Evolutionary conservation across 2,797 vertebrate genomes (phyloP).

Genomic region (Hozukius guyotensis): DNA sequence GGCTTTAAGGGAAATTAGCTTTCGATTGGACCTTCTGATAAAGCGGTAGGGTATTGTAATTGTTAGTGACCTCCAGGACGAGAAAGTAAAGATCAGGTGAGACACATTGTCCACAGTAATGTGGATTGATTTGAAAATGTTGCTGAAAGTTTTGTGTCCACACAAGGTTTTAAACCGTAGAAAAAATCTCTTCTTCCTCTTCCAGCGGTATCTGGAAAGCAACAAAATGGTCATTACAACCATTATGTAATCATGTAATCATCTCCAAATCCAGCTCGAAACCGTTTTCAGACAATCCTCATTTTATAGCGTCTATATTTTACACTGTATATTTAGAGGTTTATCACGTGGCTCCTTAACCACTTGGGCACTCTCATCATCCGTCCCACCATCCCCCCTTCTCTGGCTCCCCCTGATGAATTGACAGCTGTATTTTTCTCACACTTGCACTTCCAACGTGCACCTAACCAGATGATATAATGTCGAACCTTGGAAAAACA

Average conservation of each 20-base stretch:
- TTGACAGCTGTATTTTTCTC: slow-evolving; percentile 36
- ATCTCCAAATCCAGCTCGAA: not conserved
- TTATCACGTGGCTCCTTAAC: not conserved
- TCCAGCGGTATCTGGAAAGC: not conserved
- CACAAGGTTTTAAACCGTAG: not conserved
- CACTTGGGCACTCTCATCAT: not conserved
- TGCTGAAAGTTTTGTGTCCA: slow-evolving; percentile 26
- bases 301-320: not conserved
- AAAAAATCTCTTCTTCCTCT: not conserved
- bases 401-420: not conserved
- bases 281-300: not conserved
- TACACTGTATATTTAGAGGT: not conserved
- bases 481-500: slow-evolving; percentile 49
- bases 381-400: not conserved
- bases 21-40: slow-evolving; percentile 72
- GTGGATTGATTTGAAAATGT: slow-evolving; percentile 44
- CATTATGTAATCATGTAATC: too few relatives aligned
- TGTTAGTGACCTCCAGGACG: slow-evolving; percentile 63
- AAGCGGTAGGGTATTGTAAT: slow-evolving; percentile 66
- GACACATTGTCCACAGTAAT: slow-evolving; percentile 45
- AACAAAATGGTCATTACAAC: not conserved
- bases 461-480: slow-evolving; percentile 45
- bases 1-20: slow-evolving; percentile 76
- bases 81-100: slow-evolving; percentile 57
- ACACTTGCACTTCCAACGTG: slow-evolving; percentile 16